These are phyloP conservation scores for Plagiodera versicolora DNA, from an alignment of 2,888 invertebrate genomes.

Conservation along the genomic window DNA sequence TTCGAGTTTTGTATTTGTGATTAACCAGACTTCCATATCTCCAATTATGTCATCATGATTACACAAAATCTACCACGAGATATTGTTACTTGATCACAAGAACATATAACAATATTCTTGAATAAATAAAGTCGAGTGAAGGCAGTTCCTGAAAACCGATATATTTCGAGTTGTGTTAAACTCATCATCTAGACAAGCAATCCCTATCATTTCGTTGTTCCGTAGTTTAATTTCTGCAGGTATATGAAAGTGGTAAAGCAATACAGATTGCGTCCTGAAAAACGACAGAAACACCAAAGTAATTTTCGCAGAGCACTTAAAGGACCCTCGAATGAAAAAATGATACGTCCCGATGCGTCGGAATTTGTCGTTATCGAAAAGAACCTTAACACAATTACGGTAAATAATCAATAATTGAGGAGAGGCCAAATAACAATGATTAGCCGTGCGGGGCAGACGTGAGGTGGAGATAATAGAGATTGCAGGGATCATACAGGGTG, in stretches of 20 bases:
- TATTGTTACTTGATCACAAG: no score
- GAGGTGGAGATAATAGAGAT: conserved; percentile 33
- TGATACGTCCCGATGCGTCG: conserved; percentile 20
- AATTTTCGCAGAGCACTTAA: conserved; percentile 22
- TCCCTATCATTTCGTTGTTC: background rate
- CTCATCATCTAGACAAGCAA: no score
- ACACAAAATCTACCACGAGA: no score
- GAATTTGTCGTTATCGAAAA: conserved; percentile 32
- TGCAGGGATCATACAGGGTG: no score
- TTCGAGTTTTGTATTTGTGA: no score
- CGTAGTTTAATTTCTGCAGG: background rate
- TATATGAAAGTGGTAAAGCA: no score
- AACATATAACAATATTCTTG: no score
- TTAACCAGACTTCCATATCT: no score
- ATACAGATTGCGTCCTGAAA: conserved; percentile 6
- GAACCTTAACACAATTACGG: conserved; percentile 47
- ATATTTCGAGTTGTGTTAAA: no score
- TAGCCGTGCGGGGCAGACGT: conserved; percentile 48
- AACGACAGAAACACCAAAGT: background rate
- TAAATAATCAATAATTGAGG: conserved; percentile 53
- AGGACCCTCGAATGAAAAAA: conserved; percentile 19
- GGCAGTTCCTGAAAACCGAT: no score
- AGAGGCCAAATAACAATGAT: conserved; percentile 52
- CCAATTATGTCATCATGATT: no score
- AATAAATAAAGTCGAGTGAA: no score